phyloP scores from a whole-genome alignment of 2,797 vertebrate genomes.

The Macrochelys suwanniensis region DNA sequence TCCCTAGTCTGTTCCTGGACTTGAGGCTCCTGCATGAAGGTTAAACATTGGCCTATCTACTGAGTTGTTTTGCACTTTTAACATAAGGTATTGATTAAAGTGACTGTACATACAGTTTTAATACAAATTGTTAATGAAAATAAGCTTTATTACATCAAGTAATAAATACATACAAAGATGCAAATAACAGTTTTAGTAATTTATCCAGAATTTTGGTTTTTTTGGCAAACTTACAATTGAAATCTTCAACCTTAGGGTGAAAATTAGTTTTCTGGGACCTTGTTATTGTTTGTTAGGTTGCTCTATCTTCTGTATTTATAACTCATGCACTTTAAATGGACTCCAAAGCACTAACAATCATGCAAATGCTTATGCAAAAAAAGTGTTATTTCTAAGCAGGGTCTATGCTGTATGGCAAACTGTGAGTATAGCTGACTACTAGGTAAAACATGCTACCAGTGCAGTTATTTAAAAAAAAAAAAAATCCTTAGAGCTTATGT shows the following conservation, averaged over 20 bases:
- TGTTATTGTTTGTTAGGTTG: conserved; percentile 73
- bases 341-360: conserved; percentile 85
- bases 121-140: conserved; percentile 91
- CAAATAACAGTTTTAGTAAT: conserved; percentile 83
- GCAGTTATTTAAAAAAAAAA: conserved; percentile 30
- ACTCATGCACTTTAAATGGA: conserved; percentile 89
- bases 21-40: not conserved
- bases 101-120: conserved; percentile 40
- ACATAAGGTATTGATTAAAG: conserved; percentile 24
- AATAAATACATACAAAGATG: conserved; percentile 92
- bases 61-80: not conserved
- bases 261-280: conserved; percentile 79
- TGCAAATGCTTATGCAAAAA: conserved; percentile 87
- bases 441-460: conserved; percentile 42
- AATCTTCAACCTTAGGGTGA: conserved; percentile 80
- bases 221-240: conserved; percentile 76
- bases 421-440: conserved; percentile 56
- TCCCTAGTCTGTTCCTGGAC: not conserved
- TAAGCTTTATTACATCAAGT: conserved; percentile 92
- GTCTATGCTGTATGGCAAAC: conserved; percentile 67
- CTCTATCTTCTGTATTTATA: conserved; percentile 86
- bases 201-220: conserved; percentile 76
- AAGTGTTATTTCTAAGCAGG: conserved; percentile 69
- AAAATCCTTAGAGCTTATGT: conserved; percentile 55
- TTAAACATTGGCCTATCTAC: not conserved